Percentiles rank a stretch among this genome's conserved stretches.
phyloP scores from a whole-genome alignment of 2,888 invertebrate genomes.

The Cacoxenus indagator region DNA sequence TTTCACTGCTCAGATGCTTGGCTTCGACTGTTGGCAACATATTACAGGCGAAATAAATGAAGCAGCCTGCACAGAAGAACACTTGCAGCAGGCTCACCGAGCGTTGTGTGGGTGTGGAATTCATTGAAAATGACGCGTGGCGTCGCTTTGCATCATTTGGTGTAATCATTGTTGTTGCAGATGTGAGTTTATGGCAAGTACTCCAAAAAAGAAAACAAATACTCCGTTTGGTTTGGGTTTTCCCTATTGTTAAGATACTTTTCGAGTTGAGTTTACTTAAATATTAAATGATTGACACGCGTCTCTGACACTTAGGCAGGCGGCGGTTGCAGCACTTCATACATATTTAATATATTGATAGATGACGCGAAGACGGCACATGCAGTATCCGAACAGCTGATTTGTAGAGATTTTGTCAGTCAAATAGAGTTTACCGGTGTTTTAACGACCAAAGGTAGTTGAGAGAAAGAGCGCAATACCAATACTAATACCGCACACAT shows the following conservation, averaged over 20 bases:
- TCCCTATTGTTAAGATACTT: conserved; percentile 12
- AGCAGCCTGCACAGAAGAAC: conserved; percentile 13
- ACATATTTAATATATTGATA: neutral
- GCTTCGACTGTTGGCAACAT: conserved; percentile 39
- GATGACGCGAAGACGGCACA: neutral
- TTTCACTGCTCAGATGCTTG: conserved; percentile 42
- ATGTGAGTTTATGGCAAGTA: neutral
- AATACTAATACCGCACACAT: neutral
- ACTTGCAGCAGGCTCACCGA: conserved; percentile 12
- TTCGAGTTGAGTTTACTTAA: neutral
- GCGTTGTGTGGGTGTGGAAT: neutral
- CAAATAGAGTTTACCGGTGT: neutral
- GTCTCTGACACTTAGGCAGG: neutral
- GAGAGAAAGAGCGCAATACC: neutral
- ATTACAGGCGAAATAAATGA: conserved; percentile 27
- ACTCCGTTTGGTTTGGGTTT: neutral
- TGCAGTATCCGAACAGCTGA: conserved; percentile 15
- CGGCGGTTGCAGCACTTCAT: neutral
- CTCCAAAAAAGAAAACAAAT: neutral
- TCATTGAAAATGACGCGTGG: neutral
- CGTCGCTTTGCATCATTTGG: conserved; percentile 1
- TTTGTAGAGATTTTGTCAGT: neutral
- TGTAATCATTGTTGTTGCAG: neutral
- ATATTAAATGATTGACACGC: neutral
- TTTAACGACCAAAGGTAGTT: neutral